Percentiles rank a stretch among this genome's conserved stretches.
phyloP scores from a whole-genome alignment of 2,797 vertebrate species.

The Falco biarmicus region DNA sequence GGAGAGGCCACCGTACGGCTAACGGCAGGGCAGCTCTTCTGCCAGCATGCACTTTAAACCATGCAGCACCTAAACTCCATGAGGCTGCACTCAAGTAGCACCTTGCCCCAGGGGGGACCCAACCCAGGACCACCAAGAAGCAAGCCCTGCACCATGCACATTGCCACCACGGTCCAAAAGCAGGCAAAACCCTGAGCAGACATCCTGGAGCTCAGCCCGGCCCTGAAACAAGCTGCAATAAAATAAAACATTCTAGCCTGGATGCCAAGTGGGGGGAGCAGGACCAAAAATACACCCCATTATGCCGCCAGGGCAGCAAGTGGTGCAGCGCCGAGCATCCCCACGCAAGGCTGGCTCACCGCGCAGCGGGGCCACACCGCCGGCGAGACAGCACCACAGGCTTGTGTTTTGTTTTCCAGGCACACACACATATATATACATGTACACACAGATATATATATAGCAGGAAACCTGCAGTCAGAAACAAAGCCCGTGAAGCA shows the following conservation, averaged over 20 bases:
- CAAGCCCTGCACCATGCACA: neutral
- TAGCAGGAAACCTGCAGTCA: neutral
- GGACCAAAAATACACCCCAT: neutral
- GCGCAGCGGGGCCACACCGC: rapidly evolving
- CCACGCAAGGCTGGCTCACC: neutral
- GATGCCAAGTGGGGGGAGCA: neutral
- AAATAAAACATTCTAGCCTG: neutral
- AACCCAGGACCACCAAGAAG: neutral
- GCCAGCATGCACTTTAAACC: neutral
- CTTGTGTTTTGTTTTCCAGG: neutral
- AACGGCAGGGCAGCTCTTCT: neutral
- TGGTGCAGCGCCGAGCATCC: neutral
- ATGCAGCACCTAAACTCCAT: neutral
- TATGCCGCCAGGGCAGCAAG: neutral
- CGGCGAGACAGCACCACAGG: rapidly evolving
- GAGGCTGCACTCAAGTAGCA: neutral
- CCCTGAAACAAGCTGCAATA: conserved; percentile 30
- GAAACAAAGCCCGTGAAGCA: neutral
- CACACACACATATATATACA: rapidly evolving
- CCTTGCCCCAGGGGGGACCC: rapidly evolving
- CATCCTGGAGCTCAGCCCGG: neutral
- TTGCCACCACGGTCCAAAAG: neutral
- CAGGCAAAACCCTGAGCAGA: neutral
- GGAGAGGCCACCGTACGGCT: neutral
- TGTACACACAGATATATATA: rapidly evolving